A percentile compares a stretch with the other conserved stretches of the same genome.
These are phyloP conservation scores for Microtus pennsylvanicus DNA, from an alignment of 2,113 vertebrate genomes.

Conservation along the genomic window DNA sequence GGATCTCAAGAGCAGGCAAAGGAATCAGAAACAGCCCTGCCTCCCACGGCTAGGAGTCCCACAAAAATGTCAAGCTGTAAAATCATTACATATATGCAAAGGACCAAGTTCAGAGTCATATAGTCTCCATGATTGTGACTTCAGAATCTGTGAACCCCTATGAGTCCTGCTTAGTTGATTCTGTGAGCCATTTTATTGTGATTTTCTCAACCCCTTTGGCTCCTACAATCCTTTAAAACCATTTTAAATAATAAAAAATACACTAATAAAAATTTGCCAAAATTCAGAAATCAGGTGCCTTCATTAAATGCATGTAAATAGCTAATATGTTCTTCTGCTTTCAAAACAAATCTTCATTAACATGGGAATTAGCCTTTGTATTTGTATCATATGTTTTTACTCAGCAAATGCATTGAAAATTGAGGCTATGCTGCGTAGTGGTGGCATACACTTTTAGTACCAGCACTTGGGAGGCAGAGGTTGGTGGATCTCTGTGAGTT, in stretches of 20 bases:
- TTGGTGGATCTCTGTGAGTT: not conserved
- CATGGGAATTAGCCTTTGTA: not conserved
- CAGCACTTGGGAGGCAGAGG: not conserved
- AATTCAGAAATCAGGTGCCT: not conserved
- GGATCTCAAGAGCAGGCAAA: not conserved
- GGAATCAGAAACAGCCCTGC: not conserved
- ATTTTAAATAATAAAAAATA: not conserved
- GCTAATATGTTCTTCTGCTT: not conserved
- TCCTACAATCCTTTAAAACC: not conserved
- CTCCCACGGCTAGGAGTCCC: not conserved
- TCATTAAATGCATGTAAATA: not conserved
- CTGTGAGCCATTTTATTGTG: not conserved
- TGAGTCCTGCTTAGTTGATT: not conserved
- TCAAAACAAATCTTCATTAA: not conserved
- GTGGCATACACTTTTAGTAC: not conserved
- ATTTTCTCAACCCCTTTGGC: not conserved
- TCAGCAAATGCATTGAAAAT: not conserved
- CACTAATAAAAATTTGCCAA: not conserved
- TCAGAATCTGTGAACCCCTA: not conserved
- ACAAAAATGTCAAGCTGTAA: not conserved
- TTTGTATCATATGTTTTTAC: not conserved
- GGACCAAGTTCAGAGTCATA: not conserved
- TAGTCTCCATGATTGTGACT: not conserved
- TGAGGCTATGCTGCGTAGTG: not conserved
- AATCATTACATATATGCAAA: not conserved